These are phyloP conservation scores for Hirtodrosophila confusa DNA, from an alignment of 2,888 invertebrate species.

Conservation along the genomic window DNA sequence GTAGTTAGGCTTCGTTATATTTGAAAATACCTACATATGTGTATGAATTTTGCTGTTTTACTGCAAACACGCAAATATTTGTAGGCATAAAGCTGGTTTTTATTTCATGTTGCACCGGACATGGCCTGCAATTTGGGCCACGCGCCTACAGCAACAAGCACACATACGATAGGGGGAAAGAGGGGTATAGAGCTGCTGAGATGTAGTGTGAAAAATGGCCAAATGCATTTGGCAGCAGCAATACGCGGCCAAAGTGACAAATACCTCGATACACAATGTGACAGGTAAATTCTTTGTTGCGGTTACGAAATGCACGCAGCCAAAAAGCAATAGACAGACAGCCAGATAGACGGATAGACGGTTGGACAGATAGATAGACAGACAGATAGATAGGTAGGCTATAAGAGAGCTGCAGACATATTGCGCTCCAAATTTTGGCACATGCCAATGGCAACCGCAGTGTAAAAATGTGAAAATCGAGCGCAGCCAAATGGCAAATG, in stretches of 20 bases:
- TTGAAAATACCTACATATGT: no score
- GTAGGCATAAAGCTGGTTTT: constrained; percentile 31
- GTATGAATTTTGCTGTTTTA: constrained; percentile 26
- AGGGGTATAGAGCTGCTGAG: constrained; percentile 2
- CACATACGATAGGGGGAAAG: constrained; percentile 6
- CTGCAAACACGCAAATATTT: constrained; percentile 25
- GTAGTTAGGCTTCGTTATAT: no score
- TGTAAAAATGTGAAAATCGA: constrained; percentile 22
- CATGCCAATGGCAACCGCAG: constrained; percentile 51
- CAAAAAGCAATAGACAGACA: constrained; percentile 26
- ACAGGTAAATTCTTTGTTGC: constrained; percentile 74
- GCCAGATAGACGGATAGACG: constrained; percentile 12
- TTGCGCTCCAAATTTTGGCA: constrained; percentile 71
- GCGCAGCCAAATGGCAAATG: constrained; percentile 75
- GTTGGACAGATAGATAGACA: constrained; percentile 8
- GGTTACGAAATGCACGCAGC: constrained; percentile 67
- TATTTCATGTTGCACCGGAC: constrained; percentile 61
- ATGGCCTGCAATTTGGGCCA: constrained; percentile 71
- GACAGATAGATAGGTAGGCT: constrained; percentile 7
- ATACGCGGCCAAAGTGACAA: constrained; percentile 72
- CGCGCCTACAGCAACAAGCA: constrained; percentile 67
- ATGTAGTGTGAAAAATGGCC: constrained; percentile 74
- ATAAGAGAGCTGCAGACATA: constrained; percentile 54
- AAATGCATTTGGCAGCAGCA: constrained; percentile 63
- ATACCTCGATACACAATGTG: constrained; percentile 74